These are phyloP conservation scores for Sisyra terminalis DNA, from an alignment of 2,888 invertebrate species.

Conservation along the genomic window DNA sequence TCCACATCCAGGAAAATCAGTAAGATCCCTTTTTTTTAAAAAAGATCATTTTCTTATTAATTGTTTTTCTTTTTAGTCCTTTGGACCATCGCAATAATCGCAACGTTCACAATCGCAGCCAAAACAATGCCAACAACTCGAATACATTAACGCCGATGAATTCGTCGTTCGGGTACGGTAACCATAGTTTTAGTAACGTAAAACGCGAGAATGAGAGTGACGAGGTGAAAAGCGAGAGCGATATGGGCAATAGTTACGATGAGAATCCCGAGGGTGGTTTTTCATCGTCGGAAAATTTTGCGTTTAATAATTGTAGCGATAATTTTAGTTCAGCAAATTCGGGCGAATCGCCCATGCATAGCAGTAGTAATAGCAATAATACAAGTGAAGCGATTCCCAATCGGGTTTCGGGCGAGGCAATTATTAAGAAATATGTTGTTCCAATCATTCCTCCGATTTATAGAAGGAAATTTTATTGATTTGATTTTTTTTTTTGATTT, in stretches of 20 bases:
- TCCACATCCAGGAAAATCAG: slow-evolving; percentile 64
- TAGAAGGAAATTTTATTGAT: neutral
- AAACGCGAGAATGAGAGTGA: neutral
- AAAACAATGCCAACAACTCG: slow-evolving; percentile 10
- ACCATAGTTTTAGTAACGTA: neutral
- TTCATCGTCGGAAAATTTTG: neutral
- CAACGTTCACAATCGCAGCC: slow-evolving; percentile 10
- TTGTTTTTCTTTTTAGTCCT: slow-evolving; percentile 30
- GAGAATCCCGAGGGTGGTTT: too few relatives aligned
- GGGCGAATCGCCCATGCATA: neutral
- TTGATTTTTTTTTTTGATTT: neutral
- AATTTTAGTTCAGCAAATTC: neutral
- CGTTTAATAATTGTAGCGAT: neutral
- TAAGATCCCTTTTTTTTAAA: slow-evolving; percentile 28
- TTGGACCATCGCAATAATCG: slow-evolving; percentile 43
- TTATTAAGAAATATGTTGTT: slow-evolving; percentile 4
- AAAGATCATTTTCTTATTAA: too few relatives aligned
- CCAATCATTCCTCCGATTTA: slow-evolving; percentile 1
- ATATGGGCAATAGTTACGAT: neutral
- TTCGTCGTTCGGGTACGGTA: slow-evolving; percentile 7
- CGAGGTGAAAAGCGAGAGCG: neutral
- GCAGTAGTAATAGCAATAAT: too few relatives aligned
- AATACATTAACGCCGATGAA: slow-evolving; percentile 4
- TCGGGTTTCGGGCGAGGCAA: neutral
- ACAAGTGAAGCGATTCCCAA: neutral